Base-by-base conservation (phyloP, 2,113 vertebrate species). In the Caretta caretta region DNA sequence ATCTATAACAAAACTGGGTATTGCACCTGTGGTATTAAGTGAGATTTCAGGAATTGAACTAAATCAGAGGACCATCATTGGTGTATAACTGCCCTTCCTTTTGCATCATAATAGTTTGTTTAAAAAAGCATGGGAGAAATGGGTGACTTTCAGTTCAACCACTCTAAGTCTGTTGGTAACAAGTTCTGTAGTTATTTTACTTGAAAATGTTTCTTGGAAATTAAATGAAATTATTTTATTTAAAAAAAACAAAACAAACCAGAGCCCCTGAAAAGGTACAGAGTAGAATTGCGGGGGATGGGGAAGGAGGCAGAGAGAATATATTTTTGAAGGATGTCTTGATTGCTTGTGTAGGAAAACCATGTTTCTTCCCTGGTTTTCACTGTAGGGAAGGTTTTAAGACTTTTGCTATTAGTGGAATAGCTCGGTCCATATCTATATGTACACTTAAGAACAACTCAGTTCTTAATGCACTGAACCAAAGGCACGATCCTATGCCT, bases 221-320 rank as follows among this genome's bases (percentile, higher is more conserved):
- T 95, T 12, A 46, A 91, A 72, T 76, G 94, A n/a, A 94, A 87
- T 94, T 86, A 93, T 95, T 94, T 94, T 89, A 38, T 94, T 92
- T 80, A 81, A 97, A 54, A 97, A 96, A 97, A 98, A 97, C 83
- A 86, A 83, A 87, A 29, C 53, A 49, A 42, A 51, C 24, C 65
- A 86, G 56, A 93, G 82, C 8, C 93, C 14, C 65, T 80, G 79
- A 94, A 93, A 91, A 93, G 49, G 51, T 53, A 19, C n/a, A 93
- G 89, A 93, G 57, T 86, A 82, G 20, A 56, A 22, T 27, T 59
- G 53, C 4, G 25, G 27, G 27, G 22, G 62, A 42, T 5, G 59
- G 79, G 9, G 38, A 27, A 20, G 38, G 48, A 3, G 19, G 8
- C 53, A 9, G 53, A 20, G 53, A 54, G 53, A 54, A 11, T 17